A percentile compares a stretch with the other conserved stretches of the same genome.
phyloP scores from a whole-genome alignment of 2,888 invertebrate species.

The Tetramorium bicarinatum region DNA sequence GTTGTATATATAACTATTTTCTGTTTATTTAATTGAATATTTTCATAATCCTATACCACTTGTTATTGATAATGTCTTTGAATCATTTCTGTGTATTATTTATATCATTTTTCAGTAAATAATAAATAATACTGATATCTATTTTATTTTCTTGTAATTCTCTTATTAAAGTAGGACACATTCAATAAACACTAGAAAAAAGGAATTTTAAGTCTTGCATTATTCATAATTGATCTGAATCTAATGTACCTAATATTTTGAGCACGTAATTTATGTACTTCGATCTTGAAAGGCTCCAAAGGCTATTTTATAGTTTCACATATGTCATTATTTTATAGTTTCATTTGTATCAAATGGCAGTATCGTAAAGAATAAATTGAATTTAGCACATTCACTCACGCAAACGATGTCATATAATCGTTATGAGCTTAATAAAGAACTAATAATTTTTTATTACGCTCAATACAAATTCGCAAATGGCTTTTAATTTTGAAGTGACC shows the following conservation, averaged over 20 bases:
- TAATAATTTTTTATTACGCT: constrained; percentile 20
- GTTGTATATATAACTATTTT: too few relatives aligned
- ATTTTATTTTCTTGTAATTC: neutral
- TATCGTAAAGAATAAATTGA: constrained; percentile 40
- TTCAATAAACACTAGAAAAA: neutral
- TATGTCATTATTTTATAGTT: constrained; percentile 1
- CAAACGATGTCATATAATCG: neutral
- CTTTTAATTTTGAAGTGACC: constrained; percentile 30
- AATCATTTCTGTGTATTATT: neutral
- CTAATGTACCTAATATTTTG: neutral
- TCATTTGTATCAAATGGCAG: neutral
- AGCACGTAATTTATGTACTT: neutral
- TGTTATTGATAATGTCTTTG: neutral
- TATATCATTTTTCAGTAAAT: neutral
- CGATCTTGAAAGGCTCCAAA: neutral
- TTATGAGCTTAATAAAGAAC: neutral
- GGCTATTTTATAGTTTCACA: neutral
- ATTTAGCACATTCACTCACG: constrained; percentile 5
- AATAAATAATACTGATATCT: neutral
- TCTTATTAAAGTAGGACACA: neutral
- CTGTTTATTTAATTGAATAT: too few relatives aligned
- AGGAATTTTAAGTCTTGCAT: neutral
- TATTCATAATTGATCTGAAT: neutral
- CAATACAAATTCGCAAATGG: constrained; percentile 9
- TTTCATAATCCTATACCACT: too few relatives aligned